A percentile compares a stretch with the other conserved stretches of the same genome.
Evolutionary conservation across 1,140 invertebrate species (phyloP).

Genomic region (Caerostris extrusa): DNA sequence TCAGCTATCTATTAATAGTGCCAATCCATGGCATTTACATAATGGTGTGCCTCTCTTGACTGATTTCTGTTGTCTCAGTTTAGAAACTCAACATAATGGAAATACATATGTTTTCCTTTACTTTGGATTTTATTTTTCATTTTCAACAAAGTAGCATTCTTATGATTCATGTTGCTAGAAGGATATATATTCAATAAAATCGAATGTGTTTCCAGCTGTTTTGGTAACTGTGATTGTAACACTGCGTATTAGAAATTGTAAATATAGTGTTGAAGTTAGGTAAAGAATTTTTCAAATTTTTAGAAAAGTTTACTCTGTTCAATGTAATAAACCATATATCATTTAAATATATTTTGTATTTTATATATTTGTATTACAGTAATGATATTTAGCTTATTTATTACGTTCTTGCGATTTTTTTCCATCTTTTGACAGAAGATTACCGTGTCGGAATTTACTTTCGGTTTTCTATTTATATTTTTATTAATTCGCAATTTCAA

Average conservation of each 20-base stretch:
- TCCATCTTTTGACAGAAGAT: conserved; percentile 18
- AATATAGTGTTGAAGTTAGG: conserved; percentile 65
- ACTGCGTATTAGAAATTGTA: conserved; percentile 47
- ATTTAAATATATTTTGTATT: neutral
- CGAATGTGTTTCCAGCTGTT: neutral
- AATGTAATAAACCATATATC: neutral
- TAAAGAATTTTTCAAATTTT: conserved; percentile 1
- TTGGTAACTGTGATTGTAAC: conserved; percentile 42
- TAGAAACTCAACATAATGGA: no score
- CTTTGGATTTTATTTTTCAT: no score
- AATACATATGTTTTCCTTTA: no score
- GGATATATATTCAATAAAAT: neutral
- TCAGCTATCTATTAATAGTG: no score
- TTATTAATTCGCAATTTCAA: neutral
- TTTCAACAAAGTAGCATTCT: neutral
- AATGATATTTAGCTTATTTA: neutral
- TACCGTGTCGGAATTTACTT: conserved; percentile 18
- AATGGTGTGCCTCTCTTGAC: no score
- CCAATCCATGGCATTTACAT: no score
- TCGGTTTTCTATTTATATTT: conserved; percentile 61
- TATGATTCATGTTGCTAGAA: no score
- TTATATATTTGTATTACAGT: neutral
- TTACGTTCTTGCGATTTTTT: neutral
- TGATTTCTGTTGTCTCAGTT: no score
- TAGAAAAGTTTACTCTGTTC: neutral